A percentile compares a stretch with the other conserved stretches of the same genome.
Evolutionary conservation across 1,140 invertebrate species (phyloP).

Genomic region (Myzus persicae): DNA sequence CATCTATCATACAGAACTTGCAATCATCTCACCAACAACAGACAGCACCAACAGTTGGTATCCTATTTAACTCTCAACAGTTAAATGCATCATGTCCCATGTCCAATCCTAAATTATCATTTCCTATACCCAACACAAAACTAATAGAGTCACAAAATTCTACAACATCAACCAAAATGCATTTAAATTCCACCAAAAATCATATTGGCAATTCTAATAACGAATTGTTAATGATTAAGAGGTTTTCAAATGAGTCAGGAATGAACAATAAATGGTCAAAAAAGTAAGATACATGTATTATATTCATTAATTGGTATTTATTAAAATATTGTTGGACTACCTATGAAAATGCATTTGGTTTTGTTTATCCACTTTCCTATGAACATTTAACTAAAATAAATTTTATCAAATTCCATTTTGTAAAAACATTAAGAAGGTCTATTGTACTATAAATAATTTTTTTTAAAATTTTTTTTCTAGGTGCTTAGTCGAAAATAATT

Average conservation of each 20-base stretch:
- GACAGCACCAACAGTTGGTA: neutral
- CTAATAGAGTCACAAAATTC: neutral
- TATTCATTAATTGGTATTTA: neutral
- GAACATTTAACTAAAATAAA: neutral
- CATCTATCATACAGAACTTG: neutral
- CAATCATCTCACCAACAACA: neutral
- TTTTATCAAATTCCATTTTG: neutral
- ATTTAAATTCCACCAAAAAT: neutral
- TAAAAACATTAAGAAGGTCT: neutral
- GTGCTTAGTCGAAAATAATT: conserved; percentile 38
- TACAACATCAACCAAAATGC: no score
- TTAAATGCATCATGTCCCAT: neutral
- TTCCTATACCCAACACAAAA: neutral
- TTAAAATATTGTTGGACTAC: neutral
- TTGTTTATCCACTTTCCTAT: neutral
- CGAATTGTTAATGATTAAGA: conserved; percentile 35
- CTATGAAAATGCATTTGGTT: neutral
- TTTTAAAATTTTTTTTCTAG: neutral
- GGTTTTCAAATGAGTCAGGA: conserved; percentile 47
- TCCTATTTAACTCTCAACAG: neutral
- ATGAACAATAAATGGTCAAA: conserved; percentile 44
- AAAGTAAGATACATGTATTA: conserved; percentile 25
- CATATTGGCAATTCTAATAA: neutral
- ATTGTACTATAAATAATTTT: neutral
- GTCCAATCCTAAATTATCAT: neutral